A percentile compares a stretch with the other conserved stretches of the same genome.
Evolutionary conservation across 2,797 vertebrate species (phyloP).

Genomic region (Pelobates cultripes): DNA sequence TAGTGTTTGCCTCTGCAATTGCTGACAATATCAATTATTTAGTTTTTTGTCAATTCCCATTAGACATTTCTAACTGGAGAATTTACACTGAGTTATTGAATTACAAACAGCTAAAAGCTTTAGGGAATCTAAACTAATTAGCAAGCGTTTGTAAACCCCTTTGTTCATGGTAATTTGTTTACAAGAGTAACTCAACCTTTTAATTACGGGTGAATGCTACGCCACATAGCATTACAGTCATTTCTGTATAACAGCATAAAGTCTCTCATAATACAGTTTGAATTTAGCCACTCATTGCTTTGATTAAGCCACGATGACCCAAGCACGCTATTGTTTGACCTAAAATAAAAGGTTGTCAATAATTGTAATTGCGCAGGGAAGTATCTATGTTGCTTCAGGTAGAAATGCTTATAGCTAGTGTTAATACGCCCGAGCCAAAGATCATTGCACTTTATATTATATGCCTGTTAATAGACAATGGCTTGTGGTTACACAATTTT

Average conservation of each 20-base stretch:
- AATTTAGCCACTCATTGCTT: constrained; percentile 59
- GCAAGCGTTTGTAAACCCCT: constrained; percentile 77
- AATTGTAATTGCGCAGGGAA: constrained; percentile 59
- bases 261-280: constrained; percentile 37
- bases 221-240: constrained; percentile 56
- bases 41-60: constrained; percentile 78
- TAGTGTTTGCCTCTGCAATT: constrained; percentile 64
- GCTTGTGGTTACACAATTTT: too few relatives aligned
- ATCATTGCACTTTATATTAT: background rate
- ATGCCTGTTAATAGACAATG: too few relatives aligned
- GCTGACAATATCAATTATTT: constrained; percentile 76
- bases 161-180: constrained; percentile 87
- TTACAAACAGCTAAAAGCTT: constrained; percentile 78
- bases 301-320: constrained; percentile 61
- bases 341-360: constrained; percentile 59
- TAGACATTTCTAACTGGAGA: constrained; percentile 75
- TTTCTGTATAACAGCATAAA: constrained; percentile 52
- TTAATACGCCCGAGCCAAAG: constrained; percentile 21
- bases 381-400: constrained; percentile 33
- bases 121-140: constrained; percentile 80
- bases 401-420: constrained; percentile 38
- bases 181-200: constrained; percentile 81
- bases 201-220: constrained; percentile 68
- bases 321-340: constrained; percentile 48
- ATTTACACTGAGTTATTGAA: constrained; percentile 77